Base-by-base conservation (phyloP, 2,797 vertebrate genomes). In the Rhabdomys pumilio region DNA sequence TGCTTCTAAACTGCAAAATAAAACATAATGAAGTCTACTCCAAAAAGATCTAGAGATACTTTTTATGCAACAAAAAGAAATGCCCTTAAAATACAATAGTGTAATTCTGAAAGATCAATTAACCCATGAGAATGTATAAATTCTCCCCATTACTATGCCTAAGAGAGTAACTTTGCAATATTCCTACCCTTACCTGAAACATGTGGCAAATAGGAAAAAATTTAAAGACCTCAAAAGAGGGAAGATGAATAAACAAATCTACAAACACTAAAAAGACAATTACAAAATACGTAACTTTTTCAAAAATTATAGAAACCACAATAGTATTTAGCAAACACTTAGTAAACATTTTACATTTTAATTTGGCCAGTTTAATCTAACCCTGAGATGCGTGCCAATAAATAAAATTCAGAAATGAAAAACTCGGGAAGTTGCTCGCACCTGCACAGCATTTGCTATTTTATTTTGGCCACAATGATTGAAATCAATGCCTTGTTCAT, bases 1-100 rank as follows among this genome's bases (percentile, higher is more conserved):
- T 0, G 34, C 87, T 89, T 93, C 61, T 89, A 89, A 67, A 55
- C 89, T 77, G 82, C 34, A 94, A 91, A 97, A 85, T 83, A 79
- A 93, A 95, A 73, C 24, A 55, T 14, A 85, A 22, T 8, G 19
- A 77, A 83, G 31, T 67, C 3, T 53, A 83, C 19, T 67, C 41
- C 61, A 12, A 14, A 65, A 47, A 95, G 2, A 47, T 55, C 41
- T 65, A 59, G 65, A 94, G 6, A 59, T 75, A 69, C 29, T 3
- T 53, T 83, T 85, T 81, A 57, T 34, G 12, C 24, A 91, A 84
- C 8, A 75, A 96, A 94, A 55, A 76, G 22, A 94, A 96, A 72
- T 15, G 34, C 22, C 59, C 47, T 75, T 57, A 63, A 67, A 91
- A 34, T 89, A 61, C 4, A 86, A 50, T 31, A 10, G n/a, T 72